These are phyloP conservation scores for Sinocyclocheilus rhinocerous DNA, from an alignment of 2,113 vertebrate species.

Conservation along the genomic window DNA sequence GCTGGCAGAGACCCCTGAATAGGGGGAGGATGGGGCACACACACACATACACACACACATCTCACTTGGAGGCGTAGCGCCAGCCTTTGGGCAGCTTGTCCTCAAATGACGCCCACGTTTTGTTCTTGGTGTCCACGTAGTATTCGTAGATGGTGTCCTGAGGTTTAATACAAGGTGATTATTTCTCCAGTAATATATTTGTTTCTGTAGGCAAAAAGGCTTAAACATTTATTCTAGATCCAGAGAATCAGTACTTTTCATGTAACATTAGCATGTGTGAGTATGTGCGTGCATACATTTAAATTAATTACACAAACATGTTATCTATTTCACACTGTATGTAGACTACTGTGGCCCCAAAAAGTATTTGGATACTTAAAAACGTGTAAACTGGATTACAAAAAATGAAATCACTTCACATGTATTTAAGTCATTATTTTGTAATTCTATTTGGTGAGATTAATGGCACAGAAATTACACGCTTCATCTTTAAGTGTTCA, in stretches of 20 bases:
- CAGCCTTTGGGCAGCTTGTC: constrained; percentile 83
- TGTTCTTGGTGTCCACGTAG: constrained; percentile 83
- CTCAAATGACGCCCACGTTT: constrained; percentile 85
- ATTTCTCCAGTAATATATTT: constrained; percentile 20
- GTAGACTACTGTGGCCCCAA: not conserved
- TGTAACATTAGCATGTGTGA: constrained; percentile 8
- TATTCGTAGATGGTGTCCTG: constrained; percentile 90
- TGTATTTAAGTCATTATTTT: not conserved
- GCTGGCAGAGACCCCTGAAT: constrained; percentile 25
- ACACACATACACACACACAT: constrained; percentile 35
- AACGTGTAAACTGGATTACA: not conserved
- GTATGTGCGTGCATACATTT: constrained; percentile 13
- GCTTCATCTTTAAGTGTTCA: not conserved
- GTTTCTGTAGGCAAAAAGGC: constrained; percentile 11
- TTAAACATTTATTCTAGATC: not conserved
- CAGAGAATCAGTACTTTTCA: constrained; percentile 1
- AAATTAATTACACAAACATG: not conserved
- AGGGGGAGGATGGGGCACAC: constrained; percentile 11
- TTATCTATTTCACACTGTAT: not conserved
- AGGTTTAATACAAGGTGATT: constrained; percentile 19
- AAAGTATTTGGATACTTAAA: constrained; percentile 1
- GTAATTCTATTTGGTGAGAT: not conserved
- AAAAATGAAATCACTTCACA: not conserved
- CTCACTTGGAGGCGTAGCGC: constrained; percentile 83
- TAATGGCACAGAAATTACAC: not conserved